A percentile compares a stretch with the other conserved stretches of the same genome.
phyloP scores from a whole-genome alignment of 2,113 vertebrate genomes.

The Dermatemys mawii region DNA sequence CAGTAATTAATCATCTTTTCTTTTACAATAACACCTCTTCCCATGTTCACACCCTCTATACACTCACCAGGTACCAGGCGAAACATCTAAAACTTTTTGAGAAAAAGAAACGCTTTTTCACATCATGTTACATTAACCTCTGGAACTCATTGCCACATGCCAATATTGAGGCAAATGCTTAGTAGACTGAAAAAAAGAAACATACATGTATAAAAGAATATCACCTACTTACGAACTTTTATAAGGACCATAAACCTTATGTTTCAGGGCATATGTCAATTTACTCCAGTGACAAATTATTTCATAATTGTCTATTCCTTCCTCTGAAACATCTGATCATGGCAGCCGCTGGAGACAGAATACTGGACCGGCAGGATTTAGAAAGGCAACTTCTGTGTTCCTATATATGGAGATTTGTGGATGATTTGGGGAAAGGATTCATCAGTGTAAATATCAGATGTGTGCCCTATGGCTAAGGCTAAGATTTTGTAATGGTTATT shows the following conservation, averaged over 20 bases:
- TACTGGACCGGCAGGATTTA: background rate
- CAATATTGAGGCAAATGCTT: background rate
- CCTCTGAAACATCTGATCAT: background rate
- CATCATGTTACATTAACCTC: background rate
- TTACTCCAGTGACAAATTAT: conserved; percentile 14
- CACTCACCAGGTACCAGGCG: background rate
- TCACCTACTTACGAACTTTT: conserved; percentile 6
- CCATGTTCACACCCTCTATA: background rate
- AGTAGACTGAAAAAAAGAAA: background rate
- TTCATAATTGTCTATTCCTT: background rate
- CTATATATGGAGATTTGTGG: background rate
- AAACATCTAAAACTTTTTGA: background rate
- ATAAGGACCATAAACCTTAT: conserved; percentile 36
- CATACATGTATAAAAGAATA: background rate
- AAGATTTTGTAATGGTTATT: too few species aligned
- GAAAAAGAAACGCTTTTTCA: background rate
- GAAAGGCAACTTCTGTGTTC: background rate
- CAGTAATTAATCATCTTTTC: background rate
- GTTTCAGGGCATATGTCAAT: conserved; percentile 23
- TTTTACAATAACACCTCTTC: conserved; percentile 14
- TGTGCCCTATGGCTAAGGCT: too few species aligned
- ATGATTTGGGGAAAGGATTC: background rate
- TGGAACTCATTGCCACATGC: background rate
- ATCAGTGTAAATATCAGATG: too few species aligned
- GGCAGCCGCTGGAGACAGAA: background rate